phyloP scores from a whole-genome alignment of 2,113 vertebrate genomes.

The Laterallus jamaicensis region DNA sequence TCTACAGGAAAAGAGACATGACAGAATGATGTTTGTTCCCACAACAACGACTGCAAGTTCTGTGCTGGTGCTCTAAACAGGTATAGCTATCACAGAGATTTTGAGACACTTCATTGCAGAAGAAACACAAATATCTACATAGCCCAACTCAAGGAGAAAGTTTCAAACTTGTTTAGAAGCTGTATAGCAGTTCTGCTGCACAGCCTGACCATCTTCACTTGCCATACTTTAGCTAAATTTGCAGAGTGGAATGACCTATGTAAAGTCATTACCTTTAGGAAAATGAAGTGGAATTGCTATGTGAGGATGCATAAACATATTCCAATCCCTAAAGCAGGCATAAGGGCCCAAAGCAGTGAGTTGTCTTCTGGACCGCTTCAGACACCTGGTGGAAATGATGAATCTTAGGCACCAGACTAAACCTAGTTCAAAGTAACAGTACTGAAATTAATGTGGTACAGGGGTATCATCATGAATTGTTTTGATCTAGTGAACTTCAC shows the following conservation, averaged over 20 bases:
- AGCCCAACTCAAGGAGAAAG: background rate
- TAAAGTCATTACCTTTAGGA: background rate
- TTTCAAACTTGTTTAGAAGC: accelerated
- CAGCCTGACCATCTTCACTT: background rate
- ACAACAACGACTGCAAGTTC: background rate
- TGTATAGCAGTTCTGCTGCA: background rate
- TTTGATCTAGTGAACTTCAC: background rate
- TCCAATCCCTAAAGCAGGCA: background rate
- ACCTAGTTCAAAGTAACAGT: background rate
- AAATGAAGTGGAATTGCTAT: background rate
- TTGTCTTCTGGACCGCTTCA: background rate
- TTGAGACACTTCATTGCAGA: background rate
- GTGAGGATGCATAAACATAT: background rate
- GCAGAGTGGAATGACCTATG: background rate
- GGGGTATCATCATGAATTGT: background rate
- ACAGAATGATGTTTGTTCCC: background rate
- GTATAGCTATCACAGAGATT: no score
- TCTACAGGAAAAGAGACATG: background rate
- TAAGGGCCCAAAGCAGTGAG: background rate
- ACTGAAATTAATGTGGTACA: background rate
- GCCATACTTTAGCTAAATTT: no score
- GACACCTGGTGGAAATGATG: background rate
- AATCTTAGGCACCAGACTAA: background rate
- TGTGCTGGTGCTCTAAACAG: background rate
- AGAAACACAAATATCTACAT: background rate